Percentiles rank a stretch among this genome's conserved stretches.
phyloP scores from a whole-genome alignment of 2,113 vertebrate genomes.

The Epinephelus moara region DNA sequence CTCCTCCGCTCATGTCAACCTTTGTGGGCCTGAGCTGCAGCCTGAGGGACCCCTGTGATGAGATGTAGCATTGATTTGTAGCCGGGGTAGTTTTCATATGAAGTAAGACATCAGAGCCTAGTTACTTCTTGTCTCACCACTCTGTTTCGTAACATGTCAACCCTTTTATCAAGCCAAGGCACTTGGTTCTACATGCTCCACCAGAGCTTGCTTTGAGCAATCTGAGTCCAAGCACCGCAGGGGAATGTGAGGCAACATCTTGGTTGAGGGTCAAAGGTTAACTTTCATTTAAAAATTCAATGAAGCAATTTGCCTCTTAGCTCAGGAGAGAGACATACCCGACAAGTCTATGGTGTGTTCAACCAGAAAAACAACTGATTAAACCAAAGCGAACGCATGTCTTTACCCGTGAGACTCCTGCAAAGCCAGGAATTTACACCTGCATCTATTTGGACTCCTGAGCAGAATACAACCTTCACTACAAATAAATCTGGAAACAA shows the following conservation, averaged over 20 bases:
- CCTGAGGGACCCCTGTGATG: constrained; percentile 16
- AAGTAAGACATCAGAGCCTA: background rate
- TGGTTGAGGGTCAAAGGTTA: constrained; percentile 57
- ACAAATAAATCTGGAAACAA: background rate
- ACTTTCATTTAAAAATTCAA: constrained; percentile 63
- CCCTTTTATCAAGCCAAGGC: constrained; percentile 14
- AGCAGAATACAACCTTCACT: constrained; percentile 9
- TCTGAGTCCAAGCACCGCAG: background rate
- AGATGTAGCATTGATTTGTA: constrained; percentile 18
- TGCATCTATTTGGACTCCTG: constrained; percentile 35
- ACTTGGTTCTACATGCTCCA: constrained; percentile 32
- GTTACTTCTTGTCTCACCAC: constrained; percentile 11
- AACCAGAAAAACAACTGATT: constrained; percentile 67
- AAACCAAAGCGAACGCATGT: constrained; percentile 41
- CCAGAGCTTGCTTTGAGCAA: constrained; percentile 44
- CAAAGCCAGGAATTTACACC: constrained; percentile 50
- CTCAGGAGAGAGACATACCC: constrained; percentile 45
- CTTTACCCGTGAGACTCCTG: constrained; percentile 34
- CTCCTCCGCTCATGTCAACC: constrained; percentile 65
- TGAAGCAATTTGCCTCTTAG: constrained; percentile 57
- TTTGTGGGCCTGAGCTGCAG: constrained; percentile 9
- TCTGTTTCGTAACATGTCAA: constrained; percentile 38
- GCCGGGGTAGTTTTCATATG: constrained; percentile 16
- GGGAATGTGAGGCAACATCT: constrained; percentile 42
- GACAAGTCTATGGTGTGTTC: constrained; percentile 38